Evolutionary conservation across 1,140 invertebrate genomes (phyloP), one percentile per base, ranked within the genome.

Genomic region (Neomicropteryx cornuta): DNA sequence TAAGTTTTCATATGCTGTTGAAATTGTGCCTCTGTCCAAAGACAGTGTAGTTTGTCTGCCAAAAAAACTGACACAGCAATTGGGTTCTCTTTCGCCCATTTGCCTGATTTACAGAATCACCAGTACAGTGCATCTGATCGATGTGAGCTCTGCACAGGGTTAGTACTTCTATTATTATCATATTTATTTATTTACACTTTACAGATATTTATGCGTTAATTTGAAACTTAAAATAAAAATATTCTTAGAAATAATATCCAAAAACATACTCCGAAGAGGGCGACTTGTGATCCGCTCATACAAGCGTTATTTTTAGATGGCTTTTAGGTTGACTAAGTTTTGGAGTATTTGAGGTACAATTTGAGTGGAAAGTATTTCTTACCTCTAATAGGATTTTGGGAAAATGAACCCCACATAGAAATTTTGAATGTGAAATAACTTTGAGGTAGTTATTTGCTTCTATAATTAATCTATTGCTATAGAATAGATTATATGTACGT

Each of bases 1-100:
- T 62, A 99, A 99, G 65, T 87, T 85, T 53, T 82, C 85, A 23
- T 89, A 76, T 62, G 87, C 87, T 46, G 81, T 99, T 38, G 95
- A 99, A 63, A 89, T 99, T 54, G 89, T 95, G 1, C 96, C 97
- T 0, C 60, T 99, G 14, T 98, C 94, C 19, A 97, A 96, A 60
- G 89, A 99, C 60, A 94, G 94, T 57, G 68, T 98, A 33, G 82
- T 99, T 13, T 98, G 95, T 60, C 66, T 99, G 8, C 79, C 92
- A 3, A 80, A 83, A 55, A 86, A 87, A 55, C 56, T 96, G 38
- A 86, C 88, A 5, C 84, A 89, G 50, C 81, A 85, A 43, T 62
- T 97, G 4, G 95, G 92, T n/a, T 88, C 88, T 41, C 91, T 99
- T 52, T 84, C 79, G 29, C 83, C 89, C 10, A 68, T 99, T 31